phyloP scores from a whole-genome alignment of 2,113 vertebrate species.

The Nettapus auritus region DNA sequence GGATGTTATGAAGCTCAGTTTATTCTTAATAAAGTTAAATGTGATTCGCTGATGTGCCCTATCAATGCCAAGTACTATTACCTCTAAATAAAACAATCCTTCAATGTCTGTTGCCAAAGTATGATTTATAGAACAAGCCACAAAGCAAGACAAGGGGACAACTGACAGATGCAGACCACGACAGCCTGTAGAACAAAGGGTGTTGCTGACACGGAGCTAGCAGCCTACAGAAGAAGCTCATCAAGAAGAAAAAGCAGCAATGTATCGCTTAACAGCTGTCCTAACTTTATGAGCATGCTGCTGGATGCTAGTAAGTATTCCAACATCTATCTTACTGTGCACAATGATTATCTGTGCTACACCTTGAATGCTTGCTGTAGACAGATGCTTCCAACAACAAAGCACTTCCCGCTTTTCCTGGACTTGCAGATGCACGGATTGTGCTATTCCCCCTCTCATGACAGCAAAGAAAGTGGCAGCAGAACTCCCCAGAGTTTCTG shows the following conservation, averaged over 20 bases:
- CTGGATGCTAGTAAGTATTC: not conserved
- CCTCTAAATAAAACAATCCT: not conserved
- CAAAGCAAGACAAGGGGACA: not conserved
- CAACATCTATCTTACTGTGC: not conserved
- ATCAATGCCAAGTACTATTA: not conserved
- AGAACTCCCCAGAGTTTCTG: not conserved
- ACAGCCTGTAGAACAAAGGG: not conserved
- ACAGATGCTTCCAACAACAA: not conserved
- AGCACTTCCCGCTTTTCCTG: not conserved
- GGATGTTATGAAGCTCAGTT: not conserved
- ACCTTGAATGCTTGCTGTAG: not conserved
- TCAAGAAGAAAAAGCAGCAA: not conserved
- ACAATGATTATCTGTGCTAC: not conserved
- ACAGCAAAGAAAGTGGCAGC: not conserved
- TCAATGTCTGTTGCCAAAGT: not conserved
- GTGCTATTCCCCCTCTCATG: not conserved
- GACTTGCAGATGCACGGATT: not conserved
- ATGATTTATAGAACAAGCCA: slow-evolving; percentile 4
- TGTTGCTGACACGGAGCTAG: not conserved
- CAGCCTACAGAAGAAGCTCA: not conserved
- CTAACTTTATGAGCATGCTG: not conserved
- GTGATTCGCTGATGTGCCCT: not conserved
- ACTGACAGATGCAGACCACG: not conserved
- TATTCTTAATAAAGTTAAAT: not conserved
- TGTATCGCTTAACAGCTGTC: not conserved